A percentile compares a stretch with the other conserved stretches of the same genome.
These are phyloP conservation scores for Pogonomyrmex californicus DNA, from an alignment of 1,140 invertebrate species.

Conservation along the genomic window DNA sequence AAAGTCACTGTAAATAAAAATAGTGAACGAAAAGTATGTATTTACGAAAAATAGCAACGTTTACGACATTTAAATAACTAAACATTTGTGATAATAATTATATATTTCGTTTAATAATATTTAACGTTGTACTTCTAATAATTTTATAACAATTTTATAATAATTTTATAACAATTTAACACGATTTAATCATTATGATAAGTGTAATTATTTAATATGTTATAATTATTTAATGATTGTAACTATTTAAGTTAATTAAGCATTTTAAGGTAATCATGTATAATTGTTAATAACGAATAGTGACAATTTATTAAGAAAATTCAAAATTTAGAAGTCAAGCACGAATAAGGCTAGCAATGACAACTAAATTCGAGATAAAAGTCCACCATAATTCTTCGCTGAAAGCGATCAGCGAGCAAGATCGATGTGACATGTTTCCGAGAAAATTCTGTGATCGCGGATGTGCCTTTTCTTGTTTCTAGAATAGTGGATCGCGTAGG, in stretches of 20 bases:
- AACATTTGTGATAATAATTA: slow-evolving; percentile 10
- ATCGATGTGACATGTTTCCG: slow-evolving; percentile 16
- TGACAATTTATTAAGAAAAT: slow-evolving; percentile 21
- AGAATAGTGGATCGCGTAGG: slow-evolving; percentile 91
- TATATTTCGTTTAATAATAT: neutral
- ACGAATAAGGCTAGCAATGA: slow-evolving; percentile 17
- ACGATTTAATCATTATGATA: slow-evolving; percentile 21
- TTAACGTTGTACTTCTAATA: slow-evolving; percentile 18
- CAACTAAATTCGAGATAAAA: neutral
- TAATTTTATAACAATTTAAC: neutral
- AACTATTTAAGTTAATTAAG: neutral
- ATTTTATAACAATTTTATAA: neutral
- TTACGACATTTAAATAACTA: neutral
- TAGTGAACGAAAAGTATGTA: too few relatives aligned
- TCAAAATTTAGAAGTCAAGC: neutral
- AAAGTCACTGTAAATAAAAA: neutral
- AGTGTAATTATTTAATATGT: neutral
- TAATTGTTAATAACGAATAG: slow-evolving; percentile 42
- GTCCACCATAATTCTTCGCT: neutral
- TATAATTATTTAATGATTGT: slow-evolving; percentile 20
- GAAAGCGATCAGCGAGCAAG: slow-evolving; percentile 26
- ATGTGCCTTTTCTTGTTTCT: slow-evolving; percentile 82
- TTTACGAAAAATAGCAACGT: neutral
- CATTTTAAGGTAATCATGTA: slow-evolving; percentile 2
- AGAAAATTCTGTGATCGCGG: slow-evolving; percentile 65